Evolutionary conservation across 2,797 vertebrate species (phyloP).

Genomic region (Tangara arthus): DNA sequence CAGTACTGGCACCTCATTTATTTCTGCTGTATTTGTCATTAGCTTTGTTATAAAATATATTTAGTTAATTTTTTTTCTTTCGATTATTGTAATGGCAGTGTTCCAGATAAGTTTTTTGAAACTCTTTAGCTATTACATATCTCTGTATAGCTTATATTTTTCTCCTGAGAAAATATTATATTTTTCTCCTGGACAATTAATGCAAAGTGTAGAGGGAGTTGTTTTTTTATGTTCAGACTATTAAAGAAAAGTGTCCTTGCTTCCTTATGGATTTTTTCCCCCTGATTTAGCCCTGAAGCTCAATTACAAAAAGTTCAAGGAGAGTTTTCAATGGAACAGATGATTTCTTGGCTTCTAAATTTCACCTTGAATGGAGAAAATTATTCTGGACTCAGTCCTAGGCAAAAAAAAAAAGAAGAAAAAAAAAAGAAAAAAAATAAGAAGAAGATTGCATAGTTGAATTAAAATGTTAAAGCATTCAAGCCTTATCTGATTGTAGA

Average conservation of each 20-base stretch:
- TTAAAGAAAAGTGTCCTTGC: neutral
- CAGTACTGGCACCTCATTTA: neutral
- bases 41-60: neutral
- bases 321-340: neutral
- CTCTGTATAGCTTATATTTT: neutral
- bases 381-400: neutral
- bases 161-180: neutral
- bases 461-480: neutral
- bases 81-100: neutral
- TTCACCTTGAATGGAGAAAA: constrained; percentile 3
- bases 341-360: neutral
- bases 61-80: neutral
- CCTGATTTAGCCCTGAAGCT: neutral
- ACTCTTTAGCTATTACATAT: neutral
- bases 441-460: neutral
- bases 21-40: neutral
- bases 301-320: neutral
- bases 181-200: neutral
- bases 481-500: neutral
- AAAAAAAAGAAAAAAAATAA: neutral
- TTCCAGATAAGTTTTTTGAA: neutral
- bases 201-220: neutral
- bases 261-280: neutral
- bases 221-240: neutral
- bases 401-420: neutral